phyloP scores from a whole-genome alignment of 2,797 vertebrate species.

The Acrossocheilus wenchowensis region DNA sequence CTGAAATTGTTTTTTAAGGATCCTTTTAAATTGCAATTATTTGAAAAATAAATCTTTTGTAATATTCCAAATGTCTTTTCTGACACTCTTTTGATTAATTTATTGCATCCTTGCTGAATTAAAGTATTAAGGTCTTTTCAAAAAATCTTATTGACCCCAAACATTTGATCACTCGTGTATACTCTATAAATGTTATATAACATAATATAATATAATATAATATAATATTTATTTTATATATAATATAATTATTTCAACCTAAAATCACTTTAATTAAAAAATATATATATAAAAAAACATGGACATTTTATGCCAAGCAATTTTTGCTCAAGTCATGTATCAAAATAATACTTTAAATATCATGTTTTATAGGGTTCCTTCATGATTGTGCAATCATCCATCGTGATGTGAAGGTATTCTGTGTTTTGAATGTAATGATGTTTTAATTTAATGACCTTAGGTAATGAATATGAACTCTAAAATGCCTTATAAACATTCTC shows the following conservation, averaged over 20 bases:
- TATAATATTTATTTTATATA: too few relatives aligned
- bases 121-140: neutral
- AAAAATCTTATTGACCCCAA: neutral
- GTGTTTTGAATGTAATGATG: neutral
- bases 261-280: neutral
- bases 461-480: neutral
- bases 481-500: neutral
- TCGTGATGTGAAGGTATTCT: slow-evolving; percentile 90
- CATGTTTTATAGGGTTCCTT: slow-evolving; percentile 81
- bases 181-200: too few relatives aligned
- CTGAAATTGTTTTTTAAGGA: too few relatives aligned
- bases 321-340: neutral
- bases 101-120: neutral
- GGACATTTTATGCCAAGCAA: neutral
- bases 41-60: neutral
- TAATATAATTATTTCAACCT: neutral
- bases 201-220: neutral
- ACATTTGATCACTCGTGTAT: neutral
- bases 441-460: neutral
- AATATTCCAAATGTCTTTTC: neutral
- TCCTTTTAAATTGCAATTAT: neutral
- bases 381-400: slow-evolving; percentile 92
- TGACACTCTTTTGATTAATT: neutral
- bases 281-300: too few relatives aligned
- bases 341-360: neutral